Conservation (phyloP, 2,888 invertebrate genomes). For the Ophion ellenae region DNA sequence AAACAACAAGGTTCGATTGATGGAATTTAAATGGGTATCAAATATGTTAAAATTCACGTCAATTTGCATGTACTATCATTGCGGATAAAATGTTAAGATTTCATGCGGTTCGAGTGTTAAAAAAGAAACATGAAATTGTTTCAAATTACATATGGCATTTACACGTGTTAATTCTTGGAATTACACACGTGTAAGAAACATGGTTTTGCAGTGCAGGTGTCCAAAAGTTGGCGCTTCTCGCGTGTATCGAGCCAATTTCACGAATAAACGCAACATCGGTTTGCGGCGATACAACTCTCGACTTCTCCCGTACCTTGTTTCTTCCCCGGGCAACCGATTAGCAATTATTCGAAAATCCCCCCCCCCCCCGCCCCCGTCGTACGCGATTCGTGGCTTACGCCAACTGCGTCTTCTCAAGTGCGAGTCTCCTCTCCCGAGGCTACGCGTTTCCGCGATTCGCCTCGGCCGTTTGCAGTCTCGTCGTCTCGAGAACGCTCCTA, state of each 20-base stretch:
- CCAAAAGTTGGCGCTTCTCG: constrained; percentile 30
- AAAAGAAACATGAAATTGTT: constrained; percentile 6
- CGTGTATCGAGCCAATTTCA: constrained; percentile 65
- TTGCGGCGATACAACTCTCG: constrained; percentile 48
- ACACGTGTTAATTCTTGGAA: constrained; percentile 40
- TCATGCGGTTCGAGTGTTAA: too few species aligned
- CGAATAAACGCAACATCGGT: constrained; percentile 58
- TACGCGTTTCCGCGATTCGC: too few species aligned
- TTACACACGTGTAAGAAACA: background rate
- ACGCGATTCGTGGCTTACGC: constrained; percentile 39
- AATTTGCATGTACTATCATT: too few species aligned
- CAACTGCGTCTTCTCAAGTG: constrained; percentile 16
- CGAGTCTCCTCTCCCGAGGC: too few species aligned
- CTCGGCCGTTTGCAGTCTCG: too few species aligned
- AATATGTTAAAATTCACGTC: too few species aligned
- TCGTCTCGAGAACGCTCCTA: too few species aligned
- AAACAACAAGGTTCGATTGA: too few species aligned
- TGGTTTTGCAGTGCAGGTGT: constrained; percentile 48
- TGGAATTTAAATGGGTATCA: too few species aligned
- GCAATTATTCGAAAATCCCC: constrained; percentile 70
- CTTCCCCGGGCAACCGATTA: constrained; percentile 60
- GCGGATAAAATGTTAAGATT: too few species aligned
- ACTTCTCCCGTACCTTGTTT: constrained; percentile 14
- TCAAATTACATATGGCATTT: constrained; percentile 62
- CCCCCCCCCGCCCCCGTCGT: constrained; percentile 52